phyloP scores from a whole-genome alignment of 2,888 invertebrate species.

The Tenthredo livida region DNA sequence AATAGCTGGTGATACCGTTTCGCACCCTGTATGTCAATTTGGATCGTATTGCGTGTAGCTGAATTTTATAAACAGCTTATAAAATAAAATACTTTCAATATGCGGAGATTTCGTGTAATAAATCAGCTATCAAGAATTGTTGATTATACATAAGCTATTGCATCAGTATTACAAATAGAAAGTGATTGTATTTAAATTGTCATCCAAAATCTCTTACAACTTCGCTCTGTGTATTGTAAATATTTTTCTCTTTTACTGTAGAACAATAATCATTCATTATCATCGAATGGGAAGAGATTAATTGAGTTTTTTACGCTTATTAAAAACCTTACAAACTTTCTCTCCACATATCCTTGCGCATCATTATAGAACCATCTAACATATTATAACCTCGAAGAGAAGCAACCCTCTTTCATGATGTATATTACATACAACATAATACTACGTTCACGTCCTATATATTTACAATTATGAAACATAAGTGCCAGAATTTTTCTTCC shows the following conservation, averaged over 20 bases:
- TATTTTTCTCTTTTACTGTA: not conserved
- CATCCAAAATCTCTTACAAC: not conserved
- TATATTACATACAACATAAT: not conserved
- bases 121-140: not conserved
- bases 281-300: not conserved
- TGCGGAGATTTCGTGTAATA: not conserved
- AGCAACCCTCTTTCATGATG: not conserved
- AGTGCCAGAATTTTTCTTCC: not conserved
- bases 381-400: not conserved
- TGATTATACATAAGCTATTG: conserved; percentile 2
- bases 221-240: not conserved
- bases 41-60: not conserved
- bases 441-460: not conserved
- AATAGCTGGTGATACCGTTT: too few species aligned
- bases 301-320: not conserved
- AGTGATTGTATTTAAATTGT: not conserved
- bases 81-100: not conserved
- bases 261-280: not conserved
- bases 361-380: not conserved
- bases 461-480: not conserved
- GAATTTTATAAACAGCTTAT: conserved; percentile 5
- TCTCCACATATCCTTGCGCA: not conserved
- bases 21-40: too few species aligned
- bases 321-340: not conserved
- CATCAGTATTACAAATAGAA: not conserved